Evolutionary conservation across 2,888 invertebrate species (phyloP).

Genomic region (Eristalis arbustorum): DNA sequence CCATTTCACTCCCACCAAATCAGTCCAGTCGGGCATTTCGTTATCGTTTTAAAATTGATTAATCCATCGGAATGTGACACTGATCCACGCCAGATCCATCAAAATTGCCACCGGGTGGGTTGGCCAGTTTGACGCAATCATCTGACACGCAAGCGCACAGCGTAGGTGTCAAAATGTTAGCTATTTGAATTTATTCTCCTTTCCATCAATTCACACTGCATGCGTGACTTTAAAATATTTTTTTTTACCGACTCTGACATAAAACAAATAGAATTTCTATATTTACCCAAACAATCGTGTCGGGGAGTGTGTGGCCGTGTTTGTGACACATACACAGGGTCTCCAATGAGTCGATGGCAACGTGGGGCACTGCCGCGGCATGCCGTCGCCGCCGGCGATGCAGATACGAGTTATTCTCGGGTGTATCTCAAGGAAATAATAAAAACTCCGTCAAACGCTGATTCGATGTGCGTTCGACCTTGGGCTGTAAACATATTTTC

Average conservation of each 20-base stretch:
- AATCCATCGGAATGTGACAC: not conserved
- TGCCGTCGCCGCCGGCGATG: not conserved
- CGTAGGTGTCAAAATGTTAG: slow-evolving; percentile 12
- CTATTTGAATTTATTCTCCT: not conserved
- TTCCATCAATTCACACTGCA: not conserved
- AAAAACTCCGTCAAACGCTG: not conserved
- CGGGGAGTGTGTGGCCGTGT: not conserved
- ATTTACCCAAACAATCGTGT: not conserved
- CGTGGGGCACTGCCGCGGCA: not conserved
- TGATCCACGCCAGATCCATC: not conserved
- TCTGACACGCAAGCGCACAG: not conserved
- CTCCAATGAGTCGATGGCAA: not conserved
- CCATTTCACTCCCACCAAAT: not conserved
- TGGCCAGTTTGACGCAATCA: slow-evolving; percentile 9
- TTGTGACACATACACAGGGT: not conserved
- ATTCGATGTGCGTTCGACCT: slow-evolving; percentile 49
- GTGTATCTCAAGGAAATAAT: slow-evolving; percentile 43
- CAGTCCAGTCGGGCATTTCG: not conserved
- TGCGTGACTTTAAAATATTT: not conserved
- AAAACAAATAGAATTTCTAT: not conserved
- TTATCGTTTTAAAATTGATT: not conserved
- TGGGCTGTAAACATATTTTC: slow-evolving; percentile 48
- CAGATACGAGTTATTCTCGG: not conserved
- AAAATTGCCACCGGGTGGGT: not conserved
- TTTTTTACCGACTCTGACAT: not conserved